Conservation (phyloP, 1,140 invertebrate species). For the Cyclina sinensis region DNA sequence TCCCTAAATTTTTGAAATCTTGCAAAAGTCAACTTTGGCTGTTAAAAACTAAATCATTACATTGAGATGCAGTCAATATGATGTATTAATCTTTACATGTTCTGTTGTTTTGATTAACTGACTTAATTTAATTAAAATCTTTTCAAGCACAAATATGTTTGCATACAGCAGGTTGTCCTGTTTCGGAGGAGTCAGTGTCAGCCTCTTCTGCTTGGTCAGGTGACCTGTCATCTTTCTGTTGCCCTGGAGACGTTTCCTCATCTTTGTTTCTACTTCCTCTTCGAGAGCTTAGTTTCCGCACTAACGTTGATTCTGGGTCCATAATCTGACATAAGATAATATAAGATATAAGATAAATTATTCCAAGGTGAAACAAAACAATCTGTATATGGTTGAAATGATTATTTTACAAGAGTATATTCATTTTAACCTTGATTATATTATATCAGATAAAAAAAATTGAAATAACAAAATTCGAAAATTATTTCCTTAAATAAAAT, state of each 20-base stretch:
- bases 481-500: too few species aligned
- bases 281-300: constrained; percentile 39
- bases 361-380: too few species aligned
- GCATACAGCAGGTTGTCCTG: constrained; percentile 19
- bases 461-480: too few species aligned
- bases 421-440: too few species aligned
- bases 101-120: neutral
- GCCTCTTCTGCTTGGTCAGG: neutral
- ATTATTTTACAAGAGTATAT: too few species aligned
- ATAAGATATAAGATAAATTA: too few species aligned
- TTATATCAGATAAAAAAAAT: too few species aligned
- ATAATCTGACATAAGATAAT: too few species aligned
- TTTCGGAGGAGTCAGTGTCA: constrained; percentile 48
- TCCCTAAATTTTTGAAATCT: too few species aligned
- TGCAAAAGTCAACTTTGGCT: neutral
- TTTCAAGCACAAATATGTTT: neutral
- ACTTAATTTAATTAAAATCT: neutral
- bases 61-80: neutral
- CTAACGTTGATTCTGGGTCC: constrained; percentile 70
- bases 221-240: neutral
- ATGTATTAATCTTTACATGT: too few species aligned
- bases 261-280: constrained; percentile 34
- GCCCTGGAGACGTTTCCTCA: too few species aligned
- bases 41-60: neutral
- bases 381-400: too few species aligned